Conservation (phyloP, 2,113 vertebrate species). For the Xerus inauris region DNA sequence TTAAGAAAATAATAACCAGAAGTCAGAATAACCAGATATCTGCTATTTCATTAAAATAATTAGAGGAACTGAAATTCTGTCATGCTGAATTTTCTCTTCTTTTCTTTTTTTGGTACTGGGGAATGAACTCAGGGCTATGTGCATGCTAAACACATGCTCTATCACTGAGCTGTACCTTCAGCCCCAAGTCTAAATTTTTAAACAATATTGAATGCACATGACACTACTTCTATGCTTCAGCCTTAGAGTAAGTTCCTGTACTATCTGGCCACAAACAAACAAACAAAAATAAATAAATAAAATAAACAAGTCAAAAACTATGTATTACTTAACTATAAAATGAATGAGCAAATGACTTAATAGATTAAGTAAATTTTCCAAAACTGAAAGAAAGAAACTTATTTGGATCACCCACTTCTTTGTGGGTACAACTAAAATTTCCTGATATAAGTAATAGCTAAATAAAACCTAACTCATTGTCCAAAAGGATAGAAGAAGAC, state of each 20-base stretch:
- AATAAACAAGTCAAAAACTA: neutral
- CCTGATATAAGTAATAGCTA: neutral
- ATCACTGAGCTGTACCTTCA: neutral
- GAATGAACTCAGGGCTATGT: neutral
- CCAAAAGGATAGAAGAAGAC: neutral
- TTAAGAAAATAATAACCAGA: conserved; percentile 2
- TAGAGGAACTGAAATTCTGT: neutral
- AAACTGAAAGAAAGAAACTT: neutral
- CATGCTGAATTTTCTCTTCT: neutral
- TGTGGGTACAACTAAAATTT: neutral
- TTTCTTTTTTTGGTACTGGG: neutral
- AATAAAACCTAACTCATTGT: neutral
- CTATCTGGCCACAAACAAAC: neutral
- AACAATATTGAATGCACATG: neutral
- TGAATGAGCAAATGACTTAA: neutral
- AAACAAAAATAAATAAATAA: neutral
- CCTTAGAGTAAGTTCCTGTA: neutral
- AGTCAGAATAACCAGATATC: neutral
- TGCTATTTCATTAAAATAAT: neutral
- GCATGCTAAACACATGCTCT: neutral
- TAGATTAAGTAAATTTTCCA: neutral
- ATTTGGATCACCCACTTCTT: neutral
- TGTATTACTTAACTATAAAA: neutral
- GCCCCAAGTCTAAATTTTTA: neutral
- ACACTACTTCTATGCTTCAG: neutral